Percentiles rank a stretch among this genome's conserved stretches.
phyloP scores from a whole-genome alignment of 2,888 invertebrate genomes.

The Pollenia griseotomentosa region DNA sequence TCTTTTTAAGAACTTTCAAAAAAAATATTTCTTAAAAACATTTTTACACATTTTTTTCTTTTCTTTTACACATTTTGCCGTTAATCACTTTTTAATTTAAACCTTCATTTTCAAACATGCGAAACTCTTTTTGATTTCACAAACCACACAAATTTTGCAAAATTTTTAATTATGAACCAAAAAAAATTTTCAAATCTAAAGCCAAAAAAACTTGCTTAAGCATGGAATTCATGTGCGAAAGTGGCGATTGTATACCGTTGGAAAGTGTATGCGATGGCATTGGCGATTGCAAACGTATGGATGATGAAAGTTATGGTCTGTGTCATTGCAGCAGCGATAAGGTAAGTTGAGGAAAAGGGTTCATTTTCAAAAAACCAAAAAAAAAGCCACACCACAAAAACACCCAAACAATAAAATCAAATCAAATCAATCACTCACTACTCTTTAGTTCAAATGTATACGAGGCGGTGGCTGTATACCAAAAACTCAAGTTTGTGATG shows the following conservation, averaged over 20 bases:
- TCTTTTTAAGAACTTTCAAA: no score
- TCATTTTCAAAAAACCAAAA: not conserved
- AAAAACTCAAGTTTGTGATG: constrained; percentile 85
- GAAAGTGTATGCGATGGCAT: constrained; percentile 93
- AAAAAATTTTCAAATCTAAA: constrained; percentile 50
- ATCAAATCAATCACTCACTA: constrained; percentile 57
- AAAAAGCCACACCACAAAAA: not conserved
- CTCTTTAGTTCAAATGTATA: constrained; percentile 83
- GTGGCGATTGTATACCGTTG: constrained; percentile 88
- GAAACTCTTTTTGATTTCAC: not conserved
- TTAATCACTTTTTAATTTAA: not conserved
- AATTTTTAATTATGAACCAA: constrained; percentile 3
- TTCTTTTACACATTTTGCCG: no score
- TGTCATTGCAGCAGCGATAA: constrained; percentile 82
- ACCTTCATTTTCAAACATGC: not conserved
- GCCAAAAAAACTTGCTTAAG: constrained; percentile 75
- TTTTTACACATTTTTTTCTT: no score
- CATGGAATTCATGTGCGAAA: constrained; percentile 87
- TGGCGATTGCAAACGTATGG: constrained; percentile 89
- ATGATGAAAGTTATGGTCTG: constrained; percentile 87
- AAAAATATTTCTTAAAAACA: no score
- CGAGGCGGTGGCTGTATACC: constrained; percentile 84
- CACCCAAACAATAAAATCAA: not conserved
- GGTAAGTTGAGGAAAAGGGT: constrained; percentile 79
- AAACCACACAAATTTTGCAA: constrained; percentile 34